A percentile compares a stretch with the other conserved stretches of the same genome.
These are phyloP conservation scores for Microctonus hyperodae DNA, from an alignment of 2,888 invertebrate genomes.

Conservation along the genomic window DNA sequence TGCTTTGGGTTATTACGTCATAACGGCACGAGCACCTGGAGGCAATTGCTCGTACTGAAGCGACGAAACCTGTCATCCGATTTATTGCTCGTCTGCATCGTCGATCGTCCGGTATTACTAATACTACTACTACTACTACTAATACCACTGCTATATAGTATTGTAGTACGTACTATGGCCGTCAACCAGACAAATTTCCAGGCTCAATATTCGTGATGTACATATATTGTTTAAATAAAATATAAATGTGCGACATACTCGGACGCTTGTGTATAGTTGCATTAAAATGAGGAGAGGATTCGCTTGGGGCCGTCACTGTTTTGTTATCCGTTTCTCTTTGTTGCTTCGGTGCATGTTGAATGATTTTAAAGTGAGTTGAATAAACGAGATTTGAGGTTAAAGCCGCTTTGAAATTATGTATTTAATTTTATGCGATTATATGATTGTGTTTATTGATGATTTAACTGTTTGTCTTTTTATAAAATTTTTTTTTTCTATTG, in stretches of 20 bases:
- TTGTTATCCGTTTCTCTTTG: neutral
- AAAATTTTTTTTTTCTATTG: neutral
- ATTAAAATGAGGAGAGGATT: slow-evolving; percentile 9
- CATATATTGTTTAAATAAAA: slow-evolving; percentile 15
- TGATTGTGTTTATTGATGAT: neutral
- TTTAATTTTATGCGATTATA: neutral
- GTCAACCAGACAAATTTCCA: slow-evolving; percentile 37
- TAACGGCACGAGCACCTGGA: slow-evolving; percentile 55
- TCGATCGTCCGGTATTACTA: slow-evolving; percentile 21
- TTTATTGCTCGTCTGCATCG: slow-evolving; percentile 46
- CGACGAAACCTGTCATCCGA: slow-evolving; percentile 51
- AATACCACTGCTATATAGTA: neutral
- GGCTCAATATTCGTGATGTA: no score
- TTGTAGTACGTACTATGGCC: neutral
- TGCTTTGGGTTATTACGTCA: slow-evolving; percentile 56
- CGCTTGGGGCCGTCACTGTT: neutral
- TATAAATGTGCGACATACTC: slow-evolving; percentile 11
- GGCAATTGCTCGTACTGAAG: slow-evolving; percentile 50
- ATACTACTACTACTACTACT: neutral
- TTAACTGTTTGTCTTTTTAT: neutral
- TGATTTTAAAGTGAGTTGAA: neutral
- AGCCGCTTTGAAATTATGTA: neutral
- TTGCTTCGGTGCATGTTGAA: neutral
- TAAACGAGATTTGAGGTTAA: neutral
- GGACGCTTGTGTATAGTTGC: slow-evolving; percentile 12